Conservation (phyloP, 2,113 vertebrate species). For the Eonycteris spelaea region DNA sequence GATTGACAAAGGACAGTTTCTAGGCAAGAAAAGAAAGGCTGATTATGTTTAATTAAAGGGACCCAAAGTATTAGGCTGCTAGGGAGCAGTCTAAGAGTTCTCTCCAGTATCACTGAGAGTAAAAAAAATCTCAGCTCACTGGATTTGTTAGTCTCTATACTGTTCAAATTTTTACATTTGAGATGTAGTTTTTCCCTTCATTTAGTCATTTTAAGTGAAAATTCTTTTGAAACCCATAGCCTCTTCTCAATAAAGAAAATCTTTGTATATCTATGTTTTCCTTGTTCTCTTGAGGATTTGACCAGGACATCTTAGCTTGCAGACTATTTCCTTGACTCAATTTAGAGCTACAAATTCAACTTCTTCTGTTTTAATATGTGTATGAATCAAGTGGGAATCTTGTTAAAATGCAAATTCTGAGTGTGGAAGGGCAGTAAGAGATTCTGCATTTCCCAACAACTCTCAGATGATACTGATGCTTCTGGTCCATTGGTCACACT, state of each 20-base stretch:
- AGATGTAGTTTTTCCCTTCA: neutral
- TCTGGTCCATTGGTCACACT: neutral
- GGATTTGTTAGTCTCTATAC: neutral
- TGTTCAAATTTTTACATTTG: neutral
- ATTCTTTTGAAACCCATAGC: neutral
- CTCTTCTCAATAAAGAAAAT: neutral
- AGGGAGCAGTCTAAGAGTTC: neutral
- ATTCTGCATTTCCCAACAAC: neutral
- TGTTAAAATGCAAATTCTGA: neutral
- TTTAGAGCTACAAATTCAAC: neutral
- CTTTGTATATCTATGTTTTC: neutral
- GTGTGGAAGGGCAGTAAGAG: neutral
- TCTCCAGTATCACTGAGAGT: neutral
- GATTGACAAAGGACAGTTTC: neutral
- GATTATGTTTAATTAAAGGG: neutral
- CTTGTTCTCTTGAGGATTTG: neutral
- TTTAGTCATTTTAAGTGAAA: neutral
- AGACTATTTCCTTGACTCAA: neutral
- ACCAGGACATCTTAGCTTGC: neutral
- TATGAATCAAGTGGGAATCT: neutral
- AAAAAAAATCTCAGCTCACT: neutral
- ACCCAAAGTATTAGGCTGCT: neutral
- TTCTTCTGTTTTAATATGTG: neutral
- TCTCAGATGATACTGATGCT: neutral
- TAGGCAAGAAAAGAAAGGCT: neutral